A percentile compares a stretch with the other conserved stretches of the same genome.
These are phyloP conservation scores for Phyllostomus discolor DNA, from an alignment of 2,113 vertebrate species.

Conservation along the genomic window DNA sequence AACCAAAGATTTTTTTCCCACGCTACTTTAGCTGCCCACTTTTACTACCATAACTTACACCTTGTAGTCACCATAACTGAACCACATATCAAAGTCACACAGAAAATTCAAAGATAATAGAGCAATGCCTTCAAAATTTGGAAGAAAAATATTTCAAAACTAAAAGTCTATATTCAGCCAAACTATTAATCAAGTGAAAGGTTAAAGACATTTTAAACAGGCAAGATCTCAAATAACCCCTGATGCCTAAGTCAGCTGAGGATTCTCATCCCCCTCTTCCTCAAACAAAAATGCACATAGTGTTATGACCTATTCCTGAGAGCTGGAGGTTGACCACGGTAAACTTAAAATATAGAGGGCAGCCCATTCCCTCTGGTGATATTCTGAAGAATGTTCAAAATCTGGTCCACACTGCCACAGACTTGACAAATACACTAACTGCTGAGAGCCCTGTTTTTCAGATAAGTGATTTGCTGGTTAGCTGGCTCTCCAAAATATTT, in stretches of 20 bases:
- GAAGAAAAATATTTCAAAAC: not conserved
- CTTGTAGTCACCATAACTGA: not conserved
- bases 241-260: not conserved
- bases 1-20: not conserved
- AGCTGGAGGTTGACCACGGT: not conserved
- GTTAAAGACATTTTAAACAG: slow-evolving; percentile 6
- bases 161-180: not conserved
- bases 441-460: not conserved
- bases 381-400: not conserved
- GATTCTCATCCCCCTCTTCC: not conserved
- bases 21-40: not conserved
- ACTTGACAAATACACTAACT: not conserved
- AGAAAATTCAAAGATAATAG: not conserved
- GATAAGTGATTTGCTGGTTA: not conserved
- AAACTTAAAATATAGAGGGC: not conserved
- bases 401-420: not conserved
- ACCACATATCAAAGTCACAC: not conserved
- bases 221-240: not conserved
- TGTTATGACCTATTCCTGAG: not conserved
- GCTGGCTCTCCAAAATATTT: not conserved
- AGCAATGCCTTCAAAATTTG: not conserved
- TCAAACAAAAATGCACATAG: not conserved
- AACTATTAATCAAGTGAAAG: not conserved
- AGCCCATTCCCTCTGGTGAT: not conserved
- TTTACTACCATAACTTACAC: not conserved